A percentile compares a stretch with the other conserved stretches of the same genome.
These are phyloP conservation scores for Conistra vaccinii DNA, from an alignment of 2,888 invertebrate genomes.

Conservation along the genomic window DNA sequence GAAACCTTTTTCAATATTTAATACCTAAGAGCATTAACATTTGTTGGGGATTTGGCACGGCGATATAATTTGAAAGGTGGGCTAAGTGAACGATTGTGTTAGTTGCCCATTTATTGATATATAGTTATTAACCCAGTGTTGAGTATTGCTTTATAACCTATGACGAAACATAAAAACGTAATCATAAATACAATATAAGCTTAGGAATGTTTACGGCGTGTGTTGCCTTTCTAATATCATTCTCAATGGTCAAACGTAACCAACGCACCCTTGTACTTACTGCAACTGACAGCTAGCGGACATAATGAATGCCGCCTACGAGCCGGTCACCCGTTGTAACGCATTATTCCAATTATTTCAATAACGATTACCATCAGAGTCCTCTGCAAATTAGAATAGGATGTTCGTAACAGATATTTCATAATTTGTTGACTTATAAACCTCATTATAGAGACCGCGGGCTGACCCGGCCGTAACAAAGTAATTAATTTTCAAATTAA, in stretches of 20 bases:
- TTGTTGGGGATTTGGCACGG: slow-evolving; percentile 59
- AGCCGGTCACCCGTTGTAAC: slow-evolving; percentile 40
- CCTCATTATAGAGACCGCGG: slow-evolving; percentile 76
- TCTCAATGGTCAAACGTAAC: slow-evolving; percentile 72
- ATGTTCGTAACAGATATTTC: slow-evolving; percentile 70
- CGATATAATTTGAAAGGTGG: slow-evolving; percentile 68
- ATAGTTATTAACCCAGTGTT: slow-evolving; percentile 33
- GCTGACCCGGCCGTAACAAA: slow-evolving; percentile 80
- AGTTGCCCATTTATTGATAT: slow-evolving; percentile 20
- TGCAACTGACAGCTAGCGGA: slow-evolving; percentile 59
- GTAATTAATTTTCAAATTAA: slow-evolving; percentile 87
- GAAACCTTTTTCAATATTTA: not conserved
- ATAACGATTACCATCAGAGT: slow-evolving; percentile 5
- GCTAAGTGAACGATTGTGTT: slow-evolving; percentile 31
- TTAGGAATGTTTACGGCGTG: slow-evolving; percentile 71
- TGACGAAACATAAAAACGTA: slow-evolving; percentile 66
- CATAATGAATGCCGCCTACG: slow-evolving; percentile 60
- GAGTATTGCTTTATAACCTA: slow-evolving; percentile 56
- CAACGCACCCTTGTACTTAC: slow-evolving; percentile 70
- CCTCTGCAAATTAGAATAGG: slow-evolving; percentile 38
- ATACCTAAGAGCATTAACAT: slow-evolving; percentile 6
- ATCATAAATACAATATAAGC: slow-evolving; percentile 67
- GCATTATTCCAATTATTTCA: slow-evolving; percentile 23
- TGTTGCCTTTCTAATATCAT: slow-evolving; percentile 83
- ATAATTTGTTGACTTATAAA: slow-evolving; percentile 80